These are phyloP conservation scores for Asbolus verrucosus DNA, from an alignment of 1,140 invertebrate species.

Conservation along the genomic window DNA sequence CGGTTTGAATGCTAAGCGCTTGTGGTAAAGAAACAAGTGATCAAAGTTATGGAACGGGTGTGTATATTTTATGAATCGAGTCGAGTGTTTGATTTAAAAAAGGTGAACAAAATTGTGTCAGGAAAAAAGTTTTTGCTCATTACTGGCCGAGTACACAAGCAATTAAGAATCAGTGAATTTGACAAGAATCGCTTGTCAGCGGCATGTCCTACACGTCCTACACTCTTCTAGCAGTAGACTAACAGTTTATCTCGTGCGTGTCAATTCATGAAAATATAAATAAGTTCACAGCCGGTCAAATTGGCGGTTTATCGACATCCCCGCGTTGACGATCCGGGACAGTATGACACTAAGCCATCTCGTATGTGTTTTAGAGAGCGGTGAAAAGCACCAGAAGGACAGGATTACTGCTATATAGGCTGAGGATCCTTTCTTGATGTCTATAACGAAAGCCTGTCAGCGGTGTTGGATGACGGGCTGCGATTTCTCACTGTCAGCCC, in stretches of 20 bases:
- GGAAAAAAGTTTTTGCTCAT: slow-evolving; percentile 50
- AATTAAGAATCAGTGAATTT: slow-evolving; percentile 57
- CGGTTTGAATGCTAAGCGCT: no score
- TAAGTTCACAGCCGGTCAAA: slow-evolving; percentile 45
- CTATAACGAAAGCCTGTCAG: slow-evolving; percentile 54
- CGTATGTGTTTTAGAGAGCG: slow-evolving; percentile 43
- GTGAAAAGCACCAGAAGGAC: slow-evolving; percentile 24
- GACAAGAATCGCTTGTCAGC: slow-evolving; percentile 58
- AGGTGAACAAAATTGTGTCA: slow-evolving; percentile 52
- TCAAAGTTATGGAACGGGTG: no score
- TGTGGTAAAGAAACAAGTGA: no score
- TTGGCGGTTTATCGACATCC: slow-evolving; percentile 56
- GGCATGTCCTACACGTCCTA: slow-evolving; percentile 49
- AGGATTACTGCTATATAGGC: slow-evolving; percentile 36
- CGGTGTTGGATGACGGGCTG: slow-evolving; percentile 54
- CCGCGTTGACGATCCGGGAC: slow-evolving; percentile 38
- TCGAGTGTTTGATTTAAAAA: slow-evolving; percentile 46
- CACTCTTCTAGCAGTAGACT: slow-evolving; percentile 31
- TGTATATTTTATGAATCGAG: neutral
- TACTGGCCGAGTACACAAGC: slow-evolving; percentile 56
- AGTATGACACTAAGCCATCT: slow-evolving; percentile 44
- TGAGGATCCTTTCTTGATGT: slow-evolving; percentile 41
- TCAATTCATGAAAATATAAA: slow-evolving; percentile 38
- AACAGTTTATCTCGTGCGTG: slow-evolving; percentile 35
- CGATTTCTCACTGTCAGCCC: slow-evolving; percentile 61